These are phyloP conservation scores for Oryzias celebensis DNA, from an alignment of 2,113 vertebrate species.

Conservation along the genomic window DNA sequence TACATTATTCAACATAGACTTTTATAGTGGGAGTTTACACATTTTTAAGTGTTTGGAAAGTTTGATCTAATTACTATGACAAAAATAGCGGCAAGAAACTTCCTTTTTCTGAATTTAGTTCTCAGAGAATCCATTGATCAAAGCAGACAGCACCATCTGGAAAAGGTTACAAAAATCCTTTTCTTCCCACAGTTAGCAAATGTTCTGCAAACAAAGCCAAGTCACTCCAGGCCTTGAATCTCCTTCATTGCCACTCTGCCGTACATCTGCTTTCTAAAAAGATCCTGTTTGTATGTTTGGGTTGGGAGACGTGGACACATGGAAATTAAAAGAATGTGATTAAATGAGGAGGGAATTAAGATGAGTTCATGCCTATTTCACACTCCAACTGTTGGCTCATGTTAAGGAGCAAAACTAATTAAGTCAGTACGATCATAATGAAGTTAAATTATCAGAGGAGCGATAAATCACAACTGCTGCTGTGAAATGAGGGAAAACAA, in stretches of 20 bases:
- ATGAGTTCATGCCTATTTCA: constrained; percentile 49
- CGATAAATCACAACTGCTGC: constrained; percentile 9
- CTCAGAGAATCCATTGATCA: constrained; percentile 29
- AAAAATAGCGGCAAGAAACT: constrained; percentile 4
- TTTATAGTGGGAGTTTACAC: neutral
- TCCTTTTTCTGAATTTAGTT: constrained; percentile 12
- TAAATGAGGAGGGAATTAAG: constrained; percentile 37
- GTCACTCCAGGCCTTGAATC: constrained; percentile 36
- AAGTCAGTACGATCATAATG: constrained; percentile 32
- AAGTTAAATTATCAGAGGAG: constrained; percentile 24
- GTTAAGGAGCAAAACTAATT: constrained; percentile 45
- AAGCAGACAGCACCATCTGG: constrained; percentile 39
- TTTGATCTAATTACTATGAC: neutral
- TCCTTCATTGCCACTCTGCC: constrained; percentile 33
- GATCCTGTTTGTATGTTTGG: neutral
- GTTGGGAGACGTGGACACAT: no score
- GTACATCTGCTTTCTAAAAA: constrained; percentile 18
- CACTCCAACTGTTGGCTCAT: constrained; percentile 50
- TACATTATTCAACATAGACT: no score
- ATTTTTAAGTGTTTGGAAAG: neutral
- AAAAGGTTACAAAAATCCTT: constrained; percentile 17
- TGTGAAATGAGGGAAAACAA: neutral
- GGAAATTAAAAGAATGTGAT: constrained; percentile 2
- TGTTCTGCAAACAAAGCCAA: constrained; percentile 23
- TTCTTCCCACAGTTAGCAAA: constrained; percentile 16